These are phyloP conservation scores for Synaphobranchus kaupii DNA, from an alignment of 2,797 vertebrate species.

Conservation along the genomic window DNA sequence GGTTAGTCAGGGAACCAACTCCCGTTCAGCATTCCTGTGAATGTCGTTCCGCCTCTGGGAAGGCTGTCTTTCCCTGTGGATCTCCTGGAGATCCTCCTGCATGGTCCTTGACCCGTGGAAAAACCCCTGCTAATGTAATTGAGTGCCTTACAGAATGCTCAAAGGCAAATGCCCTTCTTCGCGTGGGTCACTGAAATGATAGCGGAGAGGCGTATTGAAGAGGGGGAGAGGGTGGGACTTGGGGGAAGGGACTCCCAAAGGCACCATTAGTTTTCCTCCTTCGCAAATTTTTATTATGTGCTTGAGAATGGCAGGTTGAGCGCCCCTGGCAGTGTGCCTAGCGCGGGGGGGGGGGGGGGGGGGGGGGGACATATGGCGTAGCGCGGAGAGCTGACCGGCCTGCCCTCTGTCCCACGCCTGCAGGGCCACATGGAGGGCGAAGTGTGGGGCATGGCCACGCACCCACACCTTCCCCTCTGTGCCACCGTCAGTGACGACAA, in stretches of 20 bases:
- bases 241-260: not conserved
- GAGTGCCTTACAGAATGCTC: slow-evolving; percentile 51
- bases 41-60: not conserved
- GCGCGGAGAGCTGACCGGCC: not conserved
- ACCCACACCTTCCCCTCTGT: slow-evolving; percentile 96
- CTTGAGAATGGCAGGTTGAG: not conserved
- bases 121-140: slow-evolving; percentile 47
- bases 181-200: slow-evolving; percentile 38
- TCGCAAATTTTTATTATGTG: slow-evolving; percentile 20
- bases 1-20: not conserved
- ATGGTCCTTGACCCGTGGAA: slow-evolving; percentile 31
- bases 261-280: not conserved
- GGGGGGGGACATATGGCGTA: not conserved
- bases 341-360: no score
- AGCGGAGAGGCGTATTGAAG: not conserved
- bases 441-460: slow-evolving; percentile 95
- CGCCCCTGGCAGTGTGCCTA: not conserved
- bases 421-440: slow-evolving; percentile 99
- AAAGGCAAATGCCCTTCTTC: slow-evolving; percentile 35
- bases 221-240: not conserved
- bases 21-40: not conserved
- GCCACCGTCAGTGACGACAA: slow-evolving; percentile 98
- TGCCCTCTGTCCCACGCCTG: slow-evolving; percentile 16
- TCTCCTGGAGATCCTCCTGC: not conserved
- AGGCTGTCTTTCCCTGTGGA: not conserved